A percentile compares a stretch with the other conserved stretches of the same genome.
phyloP scores from a whole-genome alignment of 2,113 vertebrate species.

The Nannospalax galili region DNA sequence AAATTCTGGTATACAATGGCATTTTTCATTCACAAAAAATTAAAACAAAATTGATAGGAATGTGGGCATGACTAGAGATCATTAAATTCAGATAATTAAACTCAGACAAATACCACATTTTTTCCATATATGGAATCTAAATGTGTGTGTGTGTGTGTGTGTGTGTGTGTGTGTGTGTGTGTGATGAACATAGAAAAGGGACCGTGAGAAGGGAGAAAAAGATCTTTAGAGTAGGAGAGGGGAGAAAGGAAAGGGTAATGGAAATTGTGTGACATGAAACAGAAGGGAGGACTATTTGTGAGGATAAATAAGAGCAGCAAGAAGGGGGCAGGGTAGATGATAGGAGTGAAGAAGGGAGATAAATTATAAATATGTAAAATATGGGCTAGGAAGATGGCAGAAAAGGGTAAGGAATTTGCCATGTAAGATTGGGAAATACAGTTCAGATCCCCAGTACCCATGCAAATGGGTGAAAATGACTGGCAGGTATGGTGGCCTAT shows the following conservation, averaged over 20 bases:
- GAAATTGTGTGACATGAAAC: neutral
- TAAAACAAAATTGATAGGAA: neutral
- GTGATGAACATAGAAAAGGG: neutral
- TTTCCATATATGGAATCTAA: neutral
- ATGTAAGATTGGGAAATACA: neutral
- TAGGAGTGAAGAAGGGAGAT: neutral
- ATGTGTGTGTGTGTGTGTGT: neutral
- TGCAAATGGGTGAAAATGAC: neutral
- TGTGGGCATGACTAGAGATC: neutral
- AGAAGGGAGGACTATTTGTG: too few relatives aligned
- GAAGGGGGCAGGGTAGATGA: neutral
- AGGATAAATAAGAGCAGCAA: neutral
- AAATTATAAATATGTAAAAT: too few relatives aligned
- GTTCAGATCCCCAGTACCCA: neutral
- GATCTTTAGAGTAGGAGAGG: neutral
- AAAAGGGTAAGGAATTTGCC: neutral
- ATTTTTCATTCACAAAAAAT: neutral
- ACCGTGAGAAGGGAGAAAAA: neutral
- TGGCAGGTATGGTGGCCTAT: neutral
- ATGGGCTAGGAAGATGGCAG: neutral
- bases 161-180: neutral
- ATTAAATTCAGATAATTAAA: neutral
- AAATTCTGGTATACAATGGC: neutral
- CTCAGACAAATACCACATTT: neutral
- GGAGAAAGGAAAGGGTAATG: neutral